Conservation (phyloP, 2,888 invertebrate species). For the Atrina japonica region DNA sequence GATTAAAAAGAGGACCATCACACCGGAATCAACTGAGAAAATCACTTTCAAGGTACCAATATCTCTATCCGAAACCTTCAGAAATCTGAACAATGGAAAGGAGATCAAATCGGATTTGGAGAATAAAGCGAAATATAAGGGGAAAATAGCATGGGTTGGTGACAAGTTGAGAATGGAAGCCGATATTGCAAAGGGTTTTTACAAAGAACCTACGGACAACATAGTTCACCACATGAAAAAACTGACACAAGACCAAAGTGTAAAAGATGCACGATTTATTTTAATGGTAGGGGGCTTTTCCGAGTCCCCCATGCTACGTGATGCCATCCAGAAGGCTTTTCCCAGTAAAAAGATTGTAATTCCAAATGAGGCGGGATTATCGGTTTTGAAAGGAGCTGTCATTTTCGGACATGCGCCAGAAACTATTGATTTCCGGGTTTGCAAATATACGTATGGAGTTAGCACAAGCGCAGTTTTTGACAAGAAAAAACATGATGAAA, state of each 20-base stretch:
- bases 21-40: conserved; percentile 8
- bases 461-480: conserved; percentile 46
- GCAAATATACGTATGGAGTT: conserved; percentile 56
- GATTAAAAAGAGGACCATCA: conserved; percentile 28
- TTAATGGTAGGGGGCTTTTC: conserved; percentile 58
- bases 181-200: conserved; percentile 47
- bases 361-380: conserved; percentile 50
- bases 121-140: background rate
- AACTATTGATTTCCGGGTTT: conserved; percentile 42
- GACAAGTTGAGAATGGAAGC: conserved; percentile 56
- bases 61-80: background rate
- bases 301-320: conserved; percentile 49
- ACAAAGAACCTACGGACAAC: conserved; percentile 38
- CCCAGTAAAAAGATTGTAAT: conserved; percentile 41
- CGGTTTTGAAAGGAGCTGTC: conserved; percentile 54
- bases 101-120: background rate
- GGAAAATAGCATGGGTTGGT: conserved; percentile 28
- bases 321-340: conserved; percentile 42
- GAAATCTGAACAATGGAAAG: background rate
- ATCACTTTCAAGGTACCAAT: conserved; percentile 24
- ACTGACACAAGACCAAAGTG: conserved; percentile 36
- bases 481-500: conserved; percentile 33
- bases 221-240: conserved; percentile 47
- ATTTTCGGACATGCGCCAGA: conserved; percentile 50
- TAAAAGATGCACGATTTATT: conserved; percentile 44